A percentile compares a stretch with the other conserved stretches of the same genome.
Conservation (phyloP, 2,113 vertebrate genomes). For the Paradisaea rubra region DNA sequence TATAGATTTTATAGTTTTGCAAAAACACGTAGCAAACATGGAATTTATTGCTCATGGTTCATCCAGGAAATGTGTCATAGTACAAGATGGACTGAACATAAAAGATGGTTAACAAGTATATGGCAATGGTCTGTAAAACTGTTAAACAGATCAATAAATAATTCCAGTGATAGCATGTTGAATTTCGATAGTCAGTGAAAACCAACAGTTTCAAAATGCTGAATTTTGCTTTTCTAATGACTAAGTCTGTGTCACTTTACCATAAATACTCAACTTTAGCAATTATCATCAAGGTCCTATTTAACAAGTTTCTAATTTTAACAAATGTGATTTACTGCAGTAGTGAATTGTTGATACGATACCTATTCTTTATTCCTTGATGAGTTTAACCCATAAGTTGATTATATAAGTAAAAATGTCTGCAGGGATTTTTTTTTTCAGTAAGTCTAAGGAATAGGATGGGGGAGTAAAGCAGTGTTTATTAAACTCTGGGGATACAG, state of each 20-base stretch:
- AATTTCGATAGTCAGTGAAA: slow-evolving; percentile 23
- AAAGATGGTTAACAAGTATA: slow-evolving; percentile 13
- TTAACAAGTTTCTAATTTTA: slow-evolving; percentile 32
- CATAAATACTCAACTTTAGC: background rate
- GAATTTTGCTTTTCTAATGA: slow-evolving; percentile 30
- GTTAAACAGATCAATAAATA: slow-evolving; percentile 42
- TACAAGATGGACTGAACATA: slow-evolving; percentile 10
- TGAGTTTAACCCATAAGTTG: slow-evolving; percentile 51
- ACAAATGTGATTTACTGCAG: background rate
- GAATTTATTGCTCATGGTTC: slow-evolving; percentile 24
- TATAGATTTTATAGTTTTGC: slow-evolving; percentile 10
- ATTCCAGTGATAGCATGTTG: slow-evolving; percentile 34
- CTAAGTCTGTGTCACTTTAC: background rate
- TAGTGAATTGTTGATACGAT: background rate
- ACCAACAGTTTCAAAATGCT: background rate
- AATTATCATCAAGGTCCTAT: slow-evolving; percentile 32
- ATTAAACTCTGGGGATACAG: background rate
- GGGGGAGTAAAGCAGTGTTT: background rate
- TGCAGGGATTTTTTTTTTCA: background rate
- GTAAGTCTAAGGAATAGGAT: background rate
- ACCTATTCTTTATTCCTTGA: slow-evolving; percentile 39
- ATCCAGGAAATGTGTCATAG: slow-evolving; percentile 20
- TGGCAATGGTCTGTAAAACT: background rate
- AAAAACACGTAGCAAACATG: background rate
- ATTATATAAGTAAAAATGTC: slow-evolving; percentile 30